phyloP scores from a whole-genome alignment of 1,140 invertebrate species.

The Drosophila sp. region DNA sequence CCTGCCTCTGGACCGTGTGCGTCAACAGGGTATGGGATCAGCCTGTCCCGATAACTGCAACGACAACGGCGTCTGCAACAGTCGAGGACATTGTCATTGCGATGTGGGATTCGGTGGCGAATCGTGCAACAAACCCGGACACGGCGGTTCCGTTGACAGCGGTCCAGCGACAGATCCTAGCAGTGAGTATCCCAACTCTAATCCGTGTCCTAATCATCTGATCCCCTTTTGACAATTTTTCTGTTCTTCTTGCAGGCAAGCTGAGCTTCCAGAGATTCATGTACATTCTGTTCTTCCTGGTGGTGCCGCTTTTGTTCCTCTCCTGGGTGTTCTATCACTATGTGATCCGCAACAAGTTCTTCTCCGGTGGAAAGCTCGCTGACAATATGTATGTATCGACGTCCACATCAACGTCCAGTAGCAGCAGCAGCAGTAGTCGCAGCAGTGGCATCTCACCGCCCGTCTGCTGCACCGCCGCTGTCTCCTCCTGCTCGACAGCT shows the following conservation, averaged over 20 bases:
- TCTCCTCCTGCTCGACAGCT: conserved; percentile 44
- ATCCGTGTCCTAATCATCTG: not conserved
- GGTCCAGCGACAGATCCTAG: conserved; percentile 94
- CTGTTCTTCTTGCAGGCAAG: conserved; percentile 87
- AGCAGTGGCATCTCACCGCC: conserved; percentile 53
- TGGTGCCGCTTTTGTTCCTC: conserved; percentile 89
- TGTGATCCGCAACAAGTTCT: conserved; percentile 85
- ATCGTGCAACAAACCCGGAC: conserved; percentile 92
- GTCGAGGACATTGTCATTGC: conserved; percentile 97
- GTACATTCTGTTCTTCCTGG: conserved; percentile 93
- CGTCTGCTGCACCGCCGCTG: conserved; percentile 22
- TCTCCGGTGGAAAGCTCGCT: conserved; percentile 88
- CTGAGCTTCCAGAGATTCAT: conserved; percentile 90
- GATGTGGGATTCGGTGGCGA: conserved; percentile 94
- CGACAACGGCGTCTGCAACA: conserved; percentile 96
- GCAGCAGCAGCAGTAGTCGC: conserved; percentile 41
- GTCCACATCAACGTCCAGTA: conserved; percentile 69
- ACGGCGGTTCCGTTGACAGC: conserved; percentile 96
- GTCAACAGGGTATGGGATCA: conserved; percentile 84
- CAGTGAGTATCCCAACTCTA: conserved; percentile 85
- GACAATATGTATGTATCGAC: conserved; percentile 90
- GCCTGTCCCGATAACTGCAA: conserved; percentile 93
- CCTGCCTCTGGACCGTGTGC: conserved; percentile 89
- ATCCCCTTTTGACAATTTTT: not conserved
- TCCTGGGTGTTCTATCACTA: conserved; percentile 90